phyloP scores from a whole-genome alignment of 1,140 invertebrate species.

The Drosophila lini region DNA sequence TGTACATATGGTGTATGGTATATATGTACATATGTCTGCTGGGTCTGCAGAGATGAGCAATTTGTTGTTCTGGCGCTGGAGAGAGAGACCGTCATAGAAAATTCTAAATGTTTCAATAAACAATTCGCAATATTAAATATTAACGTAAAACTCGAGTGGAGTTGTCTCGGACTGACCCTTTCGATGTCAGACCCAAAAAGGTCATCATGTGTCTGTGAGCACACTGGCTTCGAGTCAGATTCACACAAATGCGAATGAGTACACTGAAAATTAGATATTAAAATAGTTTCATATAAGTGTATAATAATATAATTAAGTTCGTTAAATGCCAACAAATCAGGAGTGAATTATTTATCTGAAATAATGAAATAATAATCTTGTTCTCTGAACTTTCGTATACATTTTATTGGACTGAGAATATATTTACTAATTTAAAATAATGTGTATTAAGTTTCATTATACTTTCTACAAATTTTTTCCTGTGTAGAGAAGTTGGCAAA shows the following conservation, averaged over 20 bases:
- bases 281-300: not conserved
- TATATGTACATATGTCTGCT: slow-evolving; percentile 19
- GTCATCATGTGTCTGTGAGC: slow-evolving; percentile 64
- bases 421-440: not conserved
- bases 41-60: slow-evolving; percentile 50
- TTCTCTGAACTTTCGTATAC: too few relatives aligned
- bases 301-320: too few relatives aligned
- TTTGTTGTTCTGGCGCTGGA: slow-evolving; percentile 37
- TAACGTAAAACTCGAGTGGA: slow-evolving; percentile 75
- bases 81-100: slow-evolving; percentile 45
- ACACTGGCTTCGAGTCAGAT: slow-evolving; percentile 1
- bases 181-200: slow-evolving; percentile 59
- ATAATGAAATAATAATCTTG: not conserved
- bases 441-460: not conserved
- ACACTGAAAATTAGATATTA: not conserved
- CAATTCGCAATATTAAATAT: slow-evolving; percentile 83
- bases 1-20: slow-evolving; percentile 11
- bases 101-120: slow-evolving; percentile 80
- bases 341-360: not conserved
- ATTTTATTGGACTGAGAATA: too few relatives aligned
- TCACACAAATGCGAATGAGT: not conserved
- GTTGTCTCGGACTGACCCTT: slow-evolving; percentile 71
- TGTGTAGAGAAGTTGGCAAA: slow-evolving; percentile 38
- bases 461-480: not conserved
- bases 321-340: not conserved